Evolutionary conservation across 2,113 vertebrate species (phyloP).

Genomic region (Rhodinocichla rosea): DNA sequence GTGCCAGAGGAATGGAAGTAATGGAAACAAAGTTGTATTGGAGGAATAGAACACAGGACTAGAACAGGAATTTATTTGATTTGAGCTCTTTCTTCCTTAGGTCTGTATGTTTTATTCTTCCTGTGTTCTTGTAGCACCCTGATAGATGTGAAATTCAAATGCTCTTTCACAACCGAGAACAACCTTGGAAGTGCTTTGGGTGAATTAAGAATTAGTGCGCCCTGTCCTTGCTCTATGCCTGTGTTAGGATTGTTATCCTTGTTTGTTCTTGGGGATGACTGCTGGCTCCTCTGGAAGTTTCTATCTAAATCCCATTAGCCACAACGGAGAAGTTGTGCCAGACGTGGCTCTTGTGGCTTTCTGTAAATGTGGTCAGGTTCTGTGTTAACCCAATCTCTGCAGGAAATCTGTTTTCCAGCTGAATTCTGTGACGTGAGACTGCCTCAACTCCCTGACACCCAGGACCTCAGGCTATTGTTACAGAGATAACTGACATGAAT

Average conservation of each 20-base stretch:
- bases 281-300: not conserved
- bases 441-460: not conserved
- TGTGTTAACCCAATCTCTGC: not conserved
- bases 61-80: not conserved
- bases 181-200: not conserved
- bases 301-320: not conserved
- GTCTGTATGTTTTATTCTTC: not conserved
- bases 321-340: not conserved
- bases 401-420: not conserved
- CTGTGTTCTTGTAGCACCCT: not conserved
- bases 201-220: not conserved
- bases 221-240: not conserved
- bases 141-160: not conserved
- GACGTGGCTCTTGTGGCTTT: not conserved
- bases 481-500: not conserved
- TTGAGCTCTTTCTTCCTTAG: not conserved
- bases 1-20: not conserved
- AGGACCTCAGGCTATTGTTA: not conserved
- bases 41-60: not conserved
- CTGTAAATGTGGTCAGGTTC: not conserved
- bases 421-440: not conserved
- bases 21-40: not conserved
- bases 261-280: not conserved
- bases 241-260: not conserved
- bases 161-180: not conserved